phyloP scores from a whole-genome alignment of 2,888 invertebrate species.

The Incurvaria masculella region DNA sequence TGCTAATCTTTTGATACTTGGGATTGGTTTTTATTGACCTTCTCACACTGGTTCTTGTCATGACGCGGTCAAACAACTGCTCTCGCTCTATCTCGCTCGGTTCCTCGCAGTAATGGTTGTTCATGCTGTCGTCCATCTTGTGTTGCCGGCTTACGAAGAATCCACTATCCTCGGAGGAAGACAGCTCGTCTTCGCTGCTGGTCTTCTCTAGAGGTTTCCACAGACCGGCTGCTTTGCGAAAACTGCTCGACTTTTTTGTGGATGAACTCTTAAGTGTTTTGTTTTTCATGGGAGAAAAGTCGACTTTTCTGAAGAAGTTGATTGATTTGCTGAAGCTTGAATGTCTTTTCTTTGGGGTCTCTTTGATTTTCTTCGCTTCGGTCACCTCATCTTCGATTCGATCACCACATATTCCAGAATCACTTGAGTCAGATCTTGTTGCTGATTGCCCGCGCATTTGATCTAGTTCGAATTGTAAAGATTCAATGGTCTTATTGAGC shows the following conservation, averaged over 20 bases:
- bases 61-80: conserved; percentile 47
- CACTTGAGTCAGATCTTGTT: not conserved
- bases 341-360: not conserved
- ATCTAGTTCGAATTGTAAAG: not conserved
- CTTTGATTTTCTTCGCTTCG: not conserved
- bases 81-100: conserved; percentile 51
- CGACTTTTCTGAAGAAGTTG: conserved; percentile 44
- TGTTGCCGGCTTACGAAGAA: not conserved
- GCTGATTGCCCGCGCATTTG: not conserved
- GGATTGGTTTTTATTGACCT: conserved; percentile 49
- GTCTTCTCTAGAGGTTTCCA: not conserved
- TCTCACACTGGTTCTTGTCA: conserved; percentile 45
- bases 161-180: not conserved
- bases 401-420: not conserved
- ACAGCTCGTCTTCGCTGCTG: not conserved
- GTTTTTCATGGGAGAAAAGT: conserved; percentile 50
- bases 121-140: conserved; percentile 47
- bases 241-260: not conserved
- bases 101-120: conserved; percentile 49
- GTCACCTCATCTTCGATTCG: not conserved
- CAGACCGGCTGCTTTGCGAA: not conserved
- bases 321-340: conserved; percentile 26
- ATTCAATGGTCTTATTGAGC: not conserved
- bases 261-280: conserved; percentile 18
- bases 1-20: conserved; percentile 50